Evolutionary conservation across 2,797 vertebrate species (phyloP), one percentile per base, ranked within the genome.

Genomic region (Amazonetta brasiliensis): DNA sequence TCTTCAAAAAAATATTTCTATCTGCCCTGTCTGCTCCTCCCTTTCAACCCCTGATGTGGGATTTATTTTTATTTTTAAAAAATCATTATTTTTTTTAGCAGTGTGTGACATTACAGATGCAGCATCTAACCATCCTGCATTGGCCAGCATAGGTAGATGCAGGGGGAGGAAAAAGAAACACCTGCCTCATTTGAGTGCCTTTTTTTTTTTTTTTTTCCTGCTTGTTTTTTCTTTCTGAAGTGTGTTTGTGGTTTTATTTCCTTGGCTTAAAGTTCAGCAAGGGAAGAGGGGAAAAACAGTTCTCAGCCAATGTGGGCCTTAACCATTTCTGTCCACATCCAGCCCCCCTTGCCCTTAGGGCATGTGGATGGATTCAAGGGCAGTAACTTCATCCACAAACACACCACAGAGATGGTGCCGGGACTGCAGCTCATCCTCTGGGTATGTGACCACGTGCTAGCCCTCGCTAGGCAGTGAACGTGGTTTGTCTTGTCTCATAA

Each of bases 381-480:
- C 82, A 77, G 30, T 35, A 55, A 31, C 73, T 60, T 50, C 62
- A 82, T 48, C 52, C 52, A 68, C 80, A 56, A 92, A 28, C 62
- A 63, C 30, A 31, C 31, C 44, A 8, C 50, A 50, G 72, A 54
- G 59, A 31, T 30, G 35, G n/a, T 15, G 81, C 28, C 9, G 43
- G 78, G 69, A 13, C 69, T 31, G 81, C 81, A 71, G 84, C 75
- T 80, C 64, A 21, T 60, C 25, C 3, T 22, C 20, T 2, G 77
- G 37, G 52, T 48, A 8, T 6, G 2, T 58, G 2, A 10, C 46
- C 64, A 6, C 33, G 1, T 3, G 41, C 0, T 0, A 55, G 21
- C 50, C 80, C 59, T 74, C 37, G 37, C 62, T 12, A 25, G 66
- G 21, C 2, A 2, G 59, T 7, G 54, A 41, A 20, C 2, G 0